Base-by-base conservation (phyloP, 2,113 vertebrate species). In the Polyodon spathula region DNA sequence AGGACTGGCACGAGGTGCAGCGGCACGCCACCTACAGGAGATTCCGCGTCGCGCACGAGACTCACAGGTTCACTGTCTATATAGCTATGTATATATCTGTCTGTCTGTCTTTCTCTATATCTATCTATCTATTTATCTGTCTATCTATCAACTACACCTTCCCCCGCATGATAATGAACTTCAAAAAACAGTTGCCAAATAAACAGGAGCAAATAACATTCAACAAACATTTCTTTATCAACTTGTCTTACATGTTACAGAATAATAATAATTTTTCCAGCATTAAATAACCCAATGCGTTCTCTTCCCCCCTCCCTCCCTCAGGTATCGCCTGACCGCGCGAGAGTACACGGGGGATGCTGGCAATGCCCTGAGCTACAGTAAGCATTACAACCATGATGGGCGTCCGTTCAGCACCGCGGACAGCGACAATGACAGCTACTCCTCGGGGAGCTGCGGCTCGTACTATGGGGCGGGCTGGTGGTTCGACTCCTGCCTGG, bases 401-500 rank as follows among this genome's bases (percentile, higher is more conserved):
- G 83, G 87, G 59, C 81, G 85, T 61, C 63, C 76, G 12, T 90
- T 90, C 77, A 89, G 82, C 65, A 87, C 87, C 3, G 39, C 75
- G 1, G 87, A 90, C 78, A 69, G 69, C 10, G 88, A 90, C 69
- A 66, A 88, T 6, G 86, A 90, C 71, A 85, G 84, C 3, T 88
- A 91, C 5, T 27, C 65, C 1, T 62, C 80, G 4, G 88, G 87
- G 5, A 87, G 81, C 79, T 90, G 89, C 41, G 86, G 80, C 16
- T 76, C 80, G 14, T 91, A 89, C 68, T 91, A 88, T 0, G 83
- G 85, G 1, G 78, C 89, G 3, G 84, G 86, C 53, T 89, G 86
- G 87, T 91, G 87, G 86, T 89, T 89, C 16, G 85, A 88, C 40
- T 79, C 87, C 15, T 91, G 88, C 66, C 72, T 89, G 55, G 88